phyloP scores from a whole-genome alignment of 2,113 vertebrate species.

The Pygoscelis antarcticus region DNA sequence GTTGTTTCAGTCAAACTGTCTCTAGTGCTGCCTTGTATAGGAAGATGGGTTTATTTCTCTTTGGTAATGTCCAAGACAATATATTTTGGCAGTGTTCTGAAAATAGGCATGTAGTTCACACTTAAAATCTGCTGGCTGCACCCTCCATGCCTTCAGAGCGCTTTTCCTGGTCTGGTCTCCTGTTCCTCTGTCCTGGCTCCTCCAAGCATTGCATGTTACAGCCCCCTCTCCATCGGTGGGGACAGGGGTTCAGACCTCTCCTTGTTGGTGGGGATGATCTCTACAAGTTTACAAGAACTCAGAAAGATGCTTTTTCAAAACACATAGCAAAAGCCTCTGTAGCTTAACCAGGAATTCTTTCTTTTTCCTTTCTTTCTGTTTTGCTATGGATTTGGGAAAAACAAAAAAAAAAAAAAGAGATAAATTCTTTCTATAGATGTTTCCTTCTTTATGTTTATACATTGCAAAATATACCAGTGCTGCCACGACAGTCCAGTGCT shows the following conservation, averaged over 20 bases:
- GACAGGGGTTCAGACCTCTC: neutral
- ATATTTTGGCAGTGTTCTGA: neutral
- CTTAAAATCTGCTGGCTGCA: neutral
- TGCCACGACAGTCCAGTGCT: neutral
- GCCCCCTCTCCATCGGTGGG: rapidly evolving
- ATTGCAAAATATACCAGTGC: neutral
- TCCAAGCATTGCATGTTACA: neutral
- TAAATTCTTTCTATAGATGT: neutral
- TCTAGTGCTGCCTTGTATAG: neutral
- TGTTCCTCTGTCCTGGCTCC: neutral
- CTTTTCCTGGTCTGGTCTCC: neutral
- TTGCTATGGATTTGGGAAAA: neutral
- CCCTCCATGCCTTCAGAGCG: neutral
- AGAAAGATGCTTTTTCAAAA: neutral
- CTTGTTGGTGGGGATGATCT: neutral
- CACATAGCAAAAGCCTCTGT: neutral
- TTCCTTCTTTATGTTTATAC: neutral
- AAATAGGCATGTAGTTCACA: neutral
- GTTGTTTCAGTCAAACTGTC: neutral
- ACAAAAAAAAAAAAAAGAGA: no score
- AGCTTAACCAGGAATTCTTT: neutral
- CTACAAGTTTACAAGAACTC: neutral
- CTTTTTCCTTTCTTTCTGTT: neutral
- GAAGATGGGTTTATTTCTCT: neutral
- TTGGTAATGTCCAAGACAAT: neutral